A percentile compares a stretch with the other conserved stretches of the same genome.
Evolutionary conservation across 2,113 vertebrate genomes (phyloP).

Genomic region (Mus spicilegus): DNA sequence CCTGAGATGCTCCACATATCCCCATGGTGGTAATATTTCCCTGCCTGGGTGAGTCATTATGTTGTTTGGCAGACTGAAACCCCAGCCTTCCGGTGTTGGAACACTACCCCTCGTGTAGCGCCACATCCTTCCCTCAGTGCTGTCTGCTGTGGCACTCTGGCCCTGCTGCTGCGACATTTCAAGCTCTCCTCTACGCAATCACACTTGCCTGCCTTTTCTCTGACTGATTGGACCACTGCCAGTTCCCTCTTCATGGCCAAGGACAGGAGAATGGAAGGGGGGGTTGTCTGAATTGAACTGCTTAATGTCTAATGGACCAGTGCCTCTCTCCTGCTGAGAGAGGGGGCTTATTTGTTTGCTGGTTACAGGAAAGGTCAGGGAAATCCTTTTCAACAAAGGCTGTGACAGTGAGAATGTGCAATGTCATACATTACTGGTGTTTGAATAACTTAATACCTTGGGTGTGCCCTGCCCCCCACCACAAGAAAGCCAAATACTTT

Average conservation of each 20-base stretch:
- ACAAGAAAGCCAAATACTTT: constrained; percentile 78
- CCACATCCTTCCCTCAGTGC: constrained; percentile 85
- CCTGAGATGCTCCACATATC: constrained; percentile 92
- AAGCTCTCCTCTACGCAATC: constrained; percentile 84
- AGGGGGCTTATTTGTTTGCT: constrained; percentile 90
- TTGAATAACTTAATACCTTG: constrained; percentile 88
- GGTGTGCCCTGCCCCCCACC: constrained; percentile 81
- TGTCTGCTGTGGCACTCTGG: constrained; percentile 87
- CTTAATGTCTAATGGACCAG: constrained; percentile 90
- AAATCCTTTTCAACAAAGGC: constrained; percentile 89
- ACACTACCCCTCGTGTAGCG: constrained; percentile 88
- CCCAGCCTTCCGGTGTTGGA: constrained; percentile 91
- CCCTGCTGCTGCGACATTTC: constrained; percentile 89
- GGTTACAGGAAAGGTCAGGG: constrained; percentile 88
- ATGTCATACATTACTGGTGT: constrained; percentile 85
- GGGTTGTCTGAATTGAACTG: constrained; percentile 87
- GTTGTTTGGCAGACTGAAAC: constrained; percentile 94
- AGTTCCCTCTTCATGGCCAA: constrained; percentile 90
- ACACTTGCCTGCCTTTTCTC: constrained; percentile 87
- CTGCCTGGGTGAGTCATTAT: constrained; percentile 95
- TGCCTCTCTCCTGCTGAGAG: constrained; percentile 87
- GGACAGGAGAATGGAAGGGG: constrained; percentile 87
- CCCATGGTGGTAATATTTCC: constrained; percentile 96
- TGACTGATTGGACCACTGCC: constrained; percentile 89
- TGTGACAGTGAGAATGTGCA: constrained; percentile 85